Evolutionary conservation across 1,140 invertebrate species (phyloP).

Genomic region (Anastatus disparis): DNA sequence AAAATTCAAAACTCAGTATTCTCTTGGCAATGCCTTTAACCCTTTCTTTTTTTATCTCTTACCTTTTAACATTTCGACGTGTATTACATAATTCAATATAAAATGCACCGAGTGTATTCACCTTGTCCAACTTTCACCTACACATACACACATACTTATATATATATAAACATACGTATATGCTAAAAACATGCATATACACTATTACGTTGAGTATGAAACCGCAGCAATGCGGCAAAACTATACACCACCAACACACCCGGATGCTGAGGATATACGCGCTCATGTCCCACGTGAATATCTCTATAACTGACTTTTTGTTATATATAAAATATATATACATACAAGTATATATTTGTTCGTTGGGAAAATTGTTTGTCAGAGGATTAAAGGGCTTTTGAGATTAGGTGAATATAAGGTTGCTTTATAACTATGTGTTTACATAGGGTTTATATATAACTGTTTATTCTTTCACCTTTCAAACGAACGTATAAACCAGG

Average conservation of each 20-base stretch:
- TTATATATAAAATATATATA: too few species aligned
- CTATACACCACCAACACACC: neutral
- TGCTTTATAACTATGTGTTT: too few species aligned
- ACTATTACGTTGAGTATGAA: conserved; percentile 35
- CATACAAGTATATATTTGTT: neutral
- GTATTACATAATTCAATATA: conserved; percentile 13
- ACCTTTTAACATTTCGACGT: conserved; percentile 7
- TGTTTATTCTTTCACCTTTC: too few species aligned
- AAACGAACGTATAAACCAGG: too few species aligned
- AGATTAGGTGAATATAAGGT: conserved; percentile 3
- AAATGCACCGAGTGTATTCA: neutral
- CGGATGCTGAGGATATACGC: neutral
- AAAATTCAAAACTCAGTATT: too few species aligned
- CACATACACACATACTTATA: too few species aligned
- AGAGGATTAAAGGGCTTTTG: neutral
- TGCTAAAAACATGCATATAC: too few species aligned
- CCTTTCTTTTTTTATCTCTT: neutral
- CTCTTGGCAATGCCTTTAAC: neutral
- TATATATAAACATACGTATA: too few species aligned
- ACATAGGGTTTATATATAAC: too few species aligned
- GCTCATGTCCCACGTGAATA: neutral
- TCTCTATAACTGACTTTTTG: neutral
- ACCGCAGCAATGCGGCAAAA: conserved; percentile 45
- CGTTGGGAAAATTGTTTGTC: conserved; percentile 11
- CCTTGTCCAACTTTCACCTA: too few species aligned